Evolutionary conservation across 2,113 vertebrate species (phyloP), one percentile per base, ranked within the genome.

Genomic region (Crotalus horridus): DNA sequence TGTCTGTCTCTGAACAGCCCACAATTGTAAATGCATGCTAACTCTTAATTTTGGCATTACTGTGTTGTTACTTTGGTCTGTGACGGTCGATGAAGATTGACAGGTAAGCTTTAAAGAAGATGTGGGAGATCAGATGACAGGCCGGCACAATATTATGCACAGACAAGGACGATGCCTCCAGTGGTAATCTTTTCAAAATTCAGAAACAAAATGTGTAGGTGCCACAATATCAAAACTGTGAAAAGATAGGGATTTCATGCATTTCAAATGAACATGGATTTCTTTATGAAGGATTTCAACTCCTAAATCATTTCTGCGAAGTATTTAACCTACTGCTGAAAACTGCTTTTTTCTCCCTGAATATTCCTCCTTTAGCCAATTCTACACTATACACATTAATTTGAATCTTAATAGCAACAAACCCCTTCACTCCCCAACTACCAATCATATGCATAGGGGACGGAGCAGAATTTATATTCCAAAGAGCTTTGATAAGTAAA

Each of bases 51-150:
- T 74, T 33, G 13, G n/a, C 64, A 74, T 33, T 74, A 74, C 13
- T 17, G n/a, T 29, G 33, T 33, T 74, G 64, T 74, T 17, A 74
- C 64, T 74, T 74, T 74, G 64, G n/a, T 74, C n/a, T 74, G 29
- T 74, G n/a, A 74, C 13, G 1, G n/a, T 74, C 64, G 33, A 74
- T 33, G 29, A 74, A 74, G 64, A 74, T 74, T 33, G 64, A 74
- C 64, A 15, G 64, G 5, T n/a, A 74, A 74, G n/a, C n/a, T n/a
- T 74, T 33, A 13, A n/a, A 86, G 46, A 53, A 85, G 96, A 59
- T 91, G 92, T 1, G 56, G 1, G 43, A 89, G 95, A 96, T 97
- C 96, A 85, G 94, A 95, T 93, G 85, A 92, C 93, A 29, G 26
- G 11, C 33, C 54, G 64, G 92, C 93, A 93, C 94, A 87, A 8